Conservation (phyloP, 2,888 invertebrate genomes). For the Aethes cnicana region DNA sequence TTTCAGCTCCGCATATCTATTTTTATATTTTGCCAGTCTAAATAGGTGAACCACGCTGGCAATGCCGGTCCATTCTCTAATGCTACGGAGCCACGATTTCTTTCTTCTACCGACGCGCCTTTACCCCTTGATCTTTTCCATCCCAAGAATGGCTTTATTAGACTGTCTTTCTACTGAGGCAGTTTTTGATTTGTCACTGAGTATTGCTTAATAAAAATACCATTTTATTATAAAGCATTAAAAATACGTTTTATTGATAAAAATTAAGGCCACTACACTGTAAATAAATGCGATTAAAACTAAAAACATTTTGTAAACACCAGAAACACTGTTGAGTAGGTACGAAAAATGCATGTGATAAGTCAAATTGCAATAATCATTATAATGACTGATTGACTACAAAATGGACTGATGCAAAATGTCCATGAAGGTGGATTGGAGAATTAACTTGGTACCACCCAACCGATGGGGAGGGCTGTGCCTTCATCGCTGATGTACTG, state of each 20-base stretch:
- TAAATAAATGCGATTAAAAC: slow-evolving; percentile 1
- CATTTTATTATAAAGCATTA: slow-evolving; percentile 6
- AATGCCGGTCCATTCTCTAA: too few species aligned
- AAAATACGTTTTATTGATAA: slow-evolving; percentile 23
- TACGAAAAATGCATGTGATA: too few species aligned
- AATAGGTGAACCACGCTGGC: too few species aligned
- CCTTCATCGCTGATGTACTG: slow-evolving; percentile 70
- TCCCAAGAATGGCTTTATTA: too few species aligned
- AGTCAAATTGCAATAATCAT: too few species aligned
- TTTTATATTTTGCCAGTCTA: slow-evolving; percentile 35
- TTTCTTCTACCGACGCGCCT: too few species aligned
- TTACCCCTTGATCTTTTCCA: too few species aligned
- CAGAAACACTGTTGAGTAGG: not conserved
- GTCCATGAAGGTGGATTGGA: not conserved
- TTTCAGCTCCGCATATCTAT: too few species aligned
- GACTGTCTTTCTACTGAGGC: not conserved
- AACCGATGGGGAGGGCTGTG: slow-evolving; percentile 86
- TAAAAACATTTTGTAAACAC: not conserved
- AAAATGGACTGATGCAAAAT: too few species aligned
- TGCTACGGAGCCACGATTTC: too few species aligned
- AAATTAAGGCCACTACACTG: slow-evolving; percentile 19
- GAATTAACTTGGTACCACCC: slow-evolving; percentile 89
- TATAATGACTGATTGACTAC: too few species aligned
- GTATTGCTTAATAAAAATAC: not conserved
- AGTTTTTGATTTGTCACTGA: not conserved